phyloP scores from a whole-genome alignment of 2,797 vertebrate genomes.

The Tolypeutes matacus region DNA sequence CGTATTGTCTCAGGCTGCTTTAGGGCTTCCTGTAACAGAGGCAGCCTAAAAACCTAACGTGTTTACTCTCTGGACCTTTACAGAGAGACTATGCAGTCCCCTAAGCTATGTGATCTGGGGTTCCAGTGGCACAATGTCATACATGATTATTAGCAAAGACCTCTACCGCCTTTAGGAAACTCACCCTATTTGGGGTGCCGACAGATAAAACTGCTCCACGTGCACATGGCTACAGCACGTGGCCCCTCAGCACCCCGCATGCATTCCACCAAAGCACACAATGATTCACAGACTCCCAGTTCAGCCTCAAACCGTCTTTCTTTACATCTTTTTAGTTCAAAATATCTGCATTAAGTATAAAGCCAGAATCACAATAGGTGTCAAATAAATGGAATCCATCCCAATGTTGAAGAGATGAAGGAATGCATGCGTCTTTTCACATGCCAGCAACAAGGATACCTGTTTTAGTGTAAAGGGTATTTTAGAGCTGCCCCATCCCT shows the following conservation, averaged over 20 bases:
- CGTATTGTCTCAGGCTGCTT: not conserved
- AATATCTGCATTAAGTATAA: not conserved
- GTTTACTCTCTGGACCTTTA: not conserved
- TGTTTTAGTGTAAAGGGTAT: not conserved
- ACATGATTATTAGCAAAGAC: not conserved
- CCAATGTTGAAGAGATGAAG: not conserved
- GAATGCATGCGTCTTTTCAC: not conserved
- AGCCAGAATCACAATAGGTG: not conserved
- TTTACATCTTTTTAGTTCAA: not conserved
- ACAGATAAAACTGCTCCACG: not conserved
- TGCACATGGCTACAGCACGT: too few relatives aligned
- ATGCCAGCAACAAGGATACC: accelerated
- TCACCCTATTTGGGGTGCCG: not conserved
- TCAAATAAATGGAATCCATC: not conserved
- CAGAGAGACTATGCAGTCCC: not conserved
- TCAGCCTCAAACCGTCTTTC: not conserved
- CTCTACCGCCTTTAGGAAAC: not conserved
- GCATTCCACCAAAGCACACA: not conserved
- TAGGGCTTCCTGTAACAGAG: too few relatives aligned
- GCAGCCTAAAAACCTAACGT: not conserved
- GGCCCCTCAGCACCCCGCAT: not conserved
- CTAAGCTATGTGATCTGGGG: not conserved
- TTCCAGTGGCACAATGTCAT: not conserved
- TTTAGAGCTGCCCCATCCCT: not conserved
- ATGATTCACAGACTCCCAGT: not conserved